Evolutionary conservation across 2,113 vertebrate species (phyloP).

Genomic region (Leptodactylus fuscus): DNA sequence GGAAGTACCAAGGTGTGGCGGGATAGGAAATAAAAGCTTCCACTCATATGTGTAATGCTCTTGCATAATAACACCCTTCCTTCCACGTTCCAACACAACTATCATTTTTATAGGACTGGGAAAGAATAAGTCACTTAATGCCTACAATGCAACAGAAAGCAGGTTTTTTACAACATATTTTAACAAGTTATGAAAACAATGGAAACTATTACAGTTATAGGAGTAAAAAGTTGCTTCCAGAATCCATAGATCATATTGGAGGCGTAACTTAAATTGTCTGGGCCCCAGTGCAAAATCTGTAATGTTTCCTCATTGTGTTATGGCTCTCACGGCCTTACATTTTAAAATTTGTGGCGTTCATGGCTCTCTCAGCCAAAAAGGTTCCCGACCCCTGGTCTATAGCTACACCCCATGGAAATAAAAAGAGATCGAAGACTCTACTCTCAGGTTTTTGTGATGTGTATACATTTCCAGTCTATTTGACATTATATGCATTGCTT

Average conservation of each 20-base stretch:
- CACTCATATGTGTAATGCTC: slow-evolving; percentile 22
- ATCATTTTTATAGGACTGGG: slow-evolving; percentile 22
- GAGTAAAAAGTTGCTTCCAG: background rate
- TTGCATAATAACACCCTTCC: slow-evolving; percentile 19
- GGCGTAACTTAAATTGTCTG: background rate
- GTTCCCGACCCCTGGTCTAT: no score
- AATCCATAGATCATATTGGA: background rate
- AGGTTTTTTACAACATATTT: slow-evolving; percentile 6
- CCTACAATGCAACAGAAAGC: background rate
- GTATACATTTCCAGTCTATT: no score
- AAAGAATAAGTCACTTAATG: slow-evolving; percentile 11
- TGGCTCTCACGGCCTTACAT: no score
- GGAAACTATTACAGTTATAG: slow-evolving; percentile 1
- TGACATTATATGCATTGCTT: no score
- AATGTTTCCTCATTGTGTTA: no score
- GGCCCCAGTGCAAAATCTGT: no score
- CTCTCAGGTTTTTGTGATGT: no score
- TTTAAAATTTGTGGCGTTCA: no score
- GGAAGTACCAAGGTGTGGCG: slow-evolving; percentile 39
- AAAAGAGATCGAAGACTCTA: no score
- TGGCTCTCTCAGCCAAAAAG: no score
- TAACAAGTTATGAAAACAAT: background rate
- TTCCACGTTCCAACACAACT: background rate
- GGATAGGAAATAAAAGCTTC: slow-evolving; percentile 45
- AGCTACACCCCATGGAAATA: no score